Conservation (phyloP, 2,888 invertebrate genomes). For the Caenorhabditis angaria region DNA sequence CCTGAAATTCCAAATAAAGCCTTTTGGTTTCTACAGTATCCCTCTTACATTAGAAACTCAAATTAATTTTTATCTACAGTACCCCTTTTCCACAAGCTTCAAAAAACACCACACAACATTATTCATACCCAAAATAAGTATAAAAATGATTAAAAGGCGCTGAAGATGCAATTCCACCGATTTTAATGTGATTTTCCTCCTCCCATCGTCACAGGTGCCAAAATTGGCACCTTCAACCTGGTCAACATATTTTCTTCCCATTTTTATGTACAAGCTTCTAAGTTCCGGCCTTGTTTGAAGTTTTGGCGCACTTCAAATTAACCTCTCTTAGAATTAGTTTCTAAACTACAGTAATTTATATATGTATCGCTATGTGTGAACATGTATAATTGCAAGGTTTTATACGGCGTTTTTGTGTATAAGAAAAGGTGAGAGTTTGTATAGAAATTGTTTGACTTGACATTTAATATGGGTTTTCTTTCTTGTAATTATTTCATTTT, state of each 20-base stretch:
- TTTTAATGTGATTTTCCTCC: neutral
- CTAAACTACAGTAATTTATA: neutral
- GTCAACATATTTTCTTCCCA: neutral
- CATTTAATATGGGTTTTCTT: no score
- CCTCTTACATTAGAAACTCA: no score
- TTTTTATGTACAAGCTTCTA: no score
- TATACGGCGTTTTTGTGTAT: no score
- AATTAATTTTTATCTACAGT: no score
- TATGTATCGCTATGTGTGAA: no score
- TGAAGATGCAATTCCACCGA: neutral
- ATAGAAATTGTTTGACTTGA: no score
- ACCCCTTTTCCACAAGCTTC: no score
- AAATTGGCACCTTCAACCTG: neutral
- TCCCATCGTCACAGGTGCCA: neutral
- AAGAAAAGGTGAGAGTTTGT: no score
- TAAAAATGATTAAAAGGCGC: slow-evolving; percentile 1
- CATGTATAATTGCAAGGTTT: neutral
- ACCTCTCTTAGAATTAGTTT: neutral
- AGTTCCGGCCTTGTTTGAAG: neutral
- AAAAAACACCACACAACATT: neutral
- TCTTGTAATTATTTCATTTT: no score
- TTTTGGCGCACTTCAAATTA: slow-evolving; percentile 1
- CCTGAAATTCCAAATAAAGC: no score
- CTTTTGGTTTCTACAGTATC: no score
- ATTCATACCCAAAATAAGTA: neutral